Evolutionary conservation across 2,113 vertebrate species (phyloP).

Genomic region (Bombycilla garrulus): DNA sequence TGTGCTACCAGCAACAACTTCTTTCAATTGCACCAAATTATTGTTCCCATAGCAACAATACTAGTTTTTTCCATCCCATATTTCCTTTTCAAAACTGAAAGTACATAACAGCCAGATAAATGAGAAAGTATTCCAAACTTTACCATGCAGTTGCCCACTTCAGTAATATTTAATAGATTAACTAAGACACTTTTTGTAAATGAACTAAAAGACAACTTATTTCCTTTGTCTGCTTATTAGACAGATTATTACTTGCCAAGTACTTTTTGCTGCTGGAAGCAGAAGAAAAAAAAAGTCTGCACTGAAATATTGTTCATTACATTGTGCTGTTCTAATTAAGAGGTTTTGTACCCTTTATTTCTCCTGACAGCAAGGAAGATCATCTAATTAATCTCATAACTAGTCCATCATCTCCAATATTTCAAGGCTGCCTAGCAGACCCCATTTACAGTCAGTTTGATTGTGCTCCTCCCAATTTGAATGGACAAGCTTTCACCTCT

Average conservation of each 20-base stretch:
- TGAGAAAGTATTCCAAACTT: background rate
- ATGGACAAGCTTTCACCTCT: background rate
- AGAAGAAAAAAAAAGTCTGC: background rate
- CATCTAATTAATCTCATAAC: background rate
- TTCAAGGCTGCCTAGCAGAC: background rate
- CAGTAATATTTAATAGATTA: background rate
- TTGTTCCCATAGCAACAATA: slow-evolving; percentile 52
- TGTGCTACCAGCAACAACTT: background rate
- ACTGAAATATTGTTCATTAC: background rate
- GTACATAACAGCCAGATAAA: background rate
- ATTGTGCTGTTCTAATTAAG: background rate
- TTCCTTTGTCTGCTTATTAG: background rate
- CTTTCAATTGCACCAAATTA: background rate
- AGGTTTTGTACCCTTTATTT: background rate
- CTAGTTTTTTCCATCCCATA: background rate
- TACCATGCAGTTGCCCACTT: background rate
- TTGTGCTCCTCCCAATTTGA: background rate
- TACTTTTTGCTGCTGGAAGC: background rate
- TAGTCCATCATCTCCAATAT: background rate
- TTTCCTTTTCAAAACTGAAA: slow-evolving; percentile 45
- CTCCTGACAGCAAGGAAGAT: background rate
- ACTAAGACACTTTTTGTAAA: background rate
- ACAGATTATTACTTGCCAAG: background rate
- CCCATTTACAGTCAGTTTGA: background rate
- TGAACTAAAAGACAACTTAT: background rate